phyloP scores from a whole-genome alignment of 2,888 invertebrate genomes.

The Drosophila limbata region DNA sequence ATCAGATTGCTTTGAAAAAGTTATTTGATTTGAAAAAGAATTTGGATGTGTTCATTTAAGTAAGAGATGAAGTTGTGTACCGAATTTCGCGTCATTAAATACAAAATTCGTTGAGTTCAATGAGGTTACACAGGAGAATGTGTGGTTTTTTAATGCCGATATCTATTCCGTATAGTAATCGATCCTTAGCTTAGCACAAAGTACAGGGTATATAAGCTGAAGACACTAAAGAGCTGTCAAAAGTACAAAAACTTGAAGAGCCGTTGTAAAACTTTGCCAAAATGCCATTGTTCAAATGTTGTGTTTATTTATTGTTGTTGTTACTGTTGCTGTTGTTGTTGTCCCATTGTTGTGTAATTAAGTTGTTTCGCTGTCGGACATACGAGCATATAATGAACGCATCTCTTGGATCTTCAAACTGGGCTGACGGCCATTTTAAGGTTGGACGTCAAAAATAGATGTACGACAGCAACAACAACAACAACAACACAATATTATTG shows the following conservation, averaged over 20 bases:
- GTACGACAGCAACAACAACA: conserved; percentile 21
- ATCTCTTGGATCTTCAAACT: conserved; percentile 50
- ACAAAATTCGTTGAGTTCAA: background rate
- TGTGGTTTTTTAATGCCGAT: too few species aligned
- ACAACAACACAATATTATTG: conserved; percentile 65
- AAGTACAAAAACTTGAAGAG: conserved; percentile 46
- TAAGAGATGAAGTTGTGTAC: background rate
- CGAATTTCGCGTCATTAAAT: background rate
- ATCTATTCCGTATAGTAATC: too few species aligned
- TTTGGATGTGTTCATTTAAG: background rate
- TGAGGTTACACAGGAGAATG: background rate
- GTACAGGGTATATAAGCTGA: conserved; percentile 19
- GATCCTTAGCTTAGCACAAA: background rate
- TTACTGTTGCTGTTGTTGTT: conserved; percentile 21
- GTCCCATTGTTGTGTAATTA: conserved; percentile 74
- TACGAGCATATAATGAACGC: conserved; percentile 61
- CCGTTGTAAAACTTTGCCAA: conserved; percentile 59
- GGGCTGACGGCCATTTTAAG: conserved; percentile 53
- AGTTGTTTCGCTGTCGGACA: conserved; percentile 75
- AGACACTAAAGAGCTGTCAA: conserved; percentile 45
- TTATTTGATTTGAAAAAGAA: background rate
- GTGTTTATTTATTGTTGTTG: conserved; percentile 27
- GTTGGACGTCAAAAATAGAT: conserved; percentile 32
- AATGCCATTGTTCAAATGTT: conserved; percentile 61
- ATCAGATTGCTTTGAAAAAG: background rate